These are phyloP conservation scores for Andinoacara biseriatus DNA, from an alignment of 2,113 vertebrate species.

Conservation along the genomic window DNA sequence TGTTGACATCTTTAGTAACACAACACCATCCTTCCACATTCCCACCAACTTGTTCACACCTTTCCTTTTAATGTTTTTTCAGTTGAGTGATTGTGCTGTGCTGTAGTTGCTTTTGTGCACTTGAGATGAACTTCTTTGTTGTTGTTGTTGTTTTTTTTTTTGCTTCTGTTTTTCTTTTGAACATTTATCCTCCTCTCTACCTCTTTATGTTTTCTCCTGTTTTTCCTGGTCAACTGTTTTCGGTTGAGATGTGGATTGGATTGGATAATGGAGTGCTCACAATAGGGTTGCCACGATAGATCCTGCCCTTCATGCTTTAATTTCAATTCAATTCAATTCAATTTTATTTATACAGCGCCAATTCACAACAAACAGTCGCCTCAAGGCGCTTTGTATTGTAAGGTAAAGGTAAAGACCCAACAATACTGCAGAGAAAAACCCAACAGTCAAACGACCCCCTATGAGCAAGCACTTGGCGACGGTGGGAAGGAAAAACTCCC, in stretches of 20 bases:
- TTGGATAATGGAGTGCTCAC: slow-evolving; percentile 95
- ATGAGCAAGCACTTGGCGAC: too few species aligned
- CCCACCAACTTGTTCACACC: slow-evolving; percentile 57
- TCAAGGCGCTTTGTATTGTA: too few species aligned
- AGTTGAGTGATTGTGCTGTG: slow-evolving; percentile 89
- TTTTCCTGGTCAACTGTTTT: slow-evolving; percentile 74
- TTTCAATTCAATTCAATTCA: too few species aligned
- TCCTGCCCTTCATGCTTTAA: slow-evolving; percentile 38
- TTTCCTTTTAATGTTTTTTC: slow-evolving; percentile 77
- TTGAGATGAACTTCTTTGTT: slow-evolving; percentile 5
- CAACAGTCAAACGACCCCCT: too few species aligned
- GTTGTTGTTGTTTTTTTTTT: slow-evolving; percentile 28
- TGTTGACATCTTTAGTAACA: slow-evolving; percentile 70
- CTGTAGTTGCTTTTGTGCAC: slow-evolving; percentile 59
- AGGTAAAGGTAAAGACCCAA: too few species aligned
- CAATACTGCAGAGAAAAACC: too few species aligned
- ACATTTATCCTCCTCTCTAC: slow-evolving; percentile 62
- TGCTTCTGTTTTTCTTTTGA: neutral
- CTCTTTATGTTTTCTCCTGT: slow-evolving; percentile 70
- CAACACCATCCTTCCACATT: slow-evolving; percentile 81
- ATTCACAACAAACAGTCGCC: too few species aligned
- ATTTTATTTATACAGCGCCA: too few species aligned
- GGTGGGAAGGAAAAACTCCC: too few species aligned
- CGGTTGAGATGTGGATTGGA: slow-evolving; percentile 90
- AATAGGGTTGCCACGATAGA: slow-evolving; percentile 98